A percentile compares a stretch with the other conserved stretches of the same genome.
These are phyloP conservation scores for Busseola fusca DNA, from an alignment of 2,888 invertebrate genomes.

Conservation along the genomic window DNA sequence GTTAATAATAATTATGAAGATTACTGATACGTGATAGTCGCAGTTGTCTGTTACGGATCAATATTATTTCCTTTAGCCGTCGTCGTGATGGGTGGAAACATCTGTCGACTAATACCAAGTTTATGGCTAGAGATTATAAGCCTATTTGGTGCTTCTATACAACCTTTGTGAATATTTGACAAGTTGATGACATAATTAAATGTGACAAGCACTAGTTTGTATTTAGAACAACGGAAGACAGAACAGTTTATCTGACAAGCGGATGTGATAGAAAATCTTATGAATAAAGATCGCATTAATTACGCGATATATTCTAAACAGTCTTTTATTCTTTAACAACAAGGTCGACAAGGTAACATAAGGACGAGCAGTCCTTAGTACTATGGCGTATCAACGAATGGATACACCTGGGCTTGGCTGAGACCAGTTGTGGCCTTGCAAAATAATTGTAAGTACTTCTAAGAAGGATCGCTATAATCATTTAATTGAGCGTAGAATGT, in stretches of 20 bases:
- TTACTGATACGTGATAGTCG: conserved; percentile 25
- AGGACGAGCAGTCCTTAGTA: not conserved
- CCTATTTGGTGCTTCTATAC: not conserved
- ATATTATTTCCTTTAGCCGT: conserved; percentile 7
- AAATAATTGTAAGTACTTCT: not conserved
- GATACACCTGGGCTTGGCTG: not conserved
- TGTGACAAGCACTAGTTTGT: not conserved
- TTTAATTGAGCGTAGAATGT: conserved; percentile 21
- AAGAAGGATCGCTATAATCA: conserved; percentile 5
- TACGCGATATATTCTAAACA: not conserved
- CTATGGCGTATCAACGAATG: not conserved
- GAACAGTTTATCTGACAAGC: not conserved
- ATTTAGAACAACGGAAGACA: not conserved
- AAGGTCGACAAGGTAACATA: not conserved
- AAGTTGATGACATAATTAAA: not conserved
- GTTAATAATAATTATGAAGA: conserved; percentile 44
- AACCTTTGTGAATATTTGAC: not conserved
- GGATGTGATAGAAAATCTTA: not conserved
- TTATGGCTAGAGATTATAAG: conserved; percentile 2
- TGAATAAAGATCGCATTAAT: not conserved
- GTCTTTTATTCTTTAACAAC: not conserved
- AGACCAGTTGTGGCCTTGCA: not conserved
- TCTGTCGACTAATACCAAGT: conserved; percentile 9
- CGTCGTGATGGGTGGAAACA: conserved; percentile 10
- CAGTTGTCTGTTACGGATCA: not conserved